Base-by-base conservation (phyloP, 2,797 vertebrate species). In the Toxotes lorentzi region DNA sequence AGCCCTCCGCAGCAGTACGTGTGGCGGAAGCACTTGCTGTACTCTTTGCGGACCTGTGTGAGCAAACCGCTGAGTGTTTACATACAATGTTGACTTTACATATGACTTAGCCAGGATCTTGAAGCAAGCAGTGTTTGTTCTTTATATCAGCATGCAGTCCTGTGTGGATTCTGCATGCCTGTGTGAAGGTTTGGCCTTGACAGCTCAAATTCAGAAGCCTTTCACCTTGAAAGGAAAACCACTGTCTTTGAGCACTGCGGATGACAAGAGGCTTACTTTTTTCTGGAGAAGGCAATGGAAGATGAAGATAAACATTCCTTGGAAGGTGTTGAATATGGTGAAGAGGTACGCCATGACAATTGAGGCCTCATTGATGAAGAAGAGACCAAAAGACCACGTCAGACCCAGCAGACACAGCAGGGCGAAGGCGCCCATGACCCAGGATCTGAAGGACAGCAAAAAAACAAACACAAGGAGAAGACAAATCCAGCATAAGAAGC, bases 221-320 rank as follows among this genome's bases (percentile, higher is more conserved):
- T 88, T 87, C 60, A 85, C 76, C 82, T 76, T 82, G 79, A 71
- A 54, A 56, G 47, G 35, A 19, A 66, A 50, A 60, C 5, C 2
- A 5, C 13, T 14, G 6, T 21, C 41, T 51, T 40, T 58, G 24
- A 47, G 27, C 11, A 1, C 10, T 34, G 50, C 0, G 7, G 27
- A 24, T 0, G 27, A 53, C 0, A 5, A 40, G 23, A 35, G 54
- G 95, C 97, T 96, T 94, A 99, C 98, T 94, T 99, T 99, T 94
- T 99, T 99, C 93, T 98, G 98, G 78, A 99, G 97, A 62, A 97
- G 96, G 91, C 98, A 99, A 88, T 99, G 97, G 89, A 99, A 99
- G 95, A 98, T 97, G 94, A 99, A 99, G 95, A 99, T 98, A 93
- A 99, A 99, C 97, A 99, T 96, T 92, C 98, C 98, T 94, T 99